Evolutionary conservation across 2,113 vertebrate genomes (phyloP), one percentile per base, ranked within the genome.

Genomic region (Acrocephalus arundinaceus): DNA sequence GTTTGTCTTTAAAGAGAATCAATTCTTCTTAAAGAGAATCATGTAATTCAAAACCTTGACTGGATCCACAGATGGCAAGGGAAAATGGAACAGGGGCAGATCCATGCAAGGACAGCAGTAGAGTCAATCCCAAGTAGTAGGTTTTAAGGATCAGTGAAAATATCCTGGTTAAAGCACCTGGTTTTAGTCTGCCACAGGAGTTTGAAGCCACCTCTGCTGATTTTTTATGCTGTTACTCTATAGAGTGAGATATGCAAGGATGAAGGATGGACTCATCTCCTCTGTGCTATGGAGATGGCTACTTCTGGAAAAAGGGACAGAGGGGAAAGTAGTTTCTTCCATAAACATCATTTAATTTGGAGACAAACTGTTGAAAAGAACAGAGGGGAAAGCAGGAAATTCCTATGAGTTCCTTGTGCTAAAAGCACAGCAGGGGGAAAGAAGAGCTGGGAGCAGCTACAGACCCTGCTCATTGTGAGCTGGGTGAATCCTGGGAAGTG

Each of bases 351-450:
- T 10, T 67, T 70, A n/a, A 25, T 57, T 17, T 59, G n/a, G 31
- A 84, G 51, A 57, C 11, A 68, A 62, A 52, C 12, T 27, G 22
- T 21, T 30, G 48, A 20, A 57, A 73, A 55, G 21, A 77, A 78
- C 2, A 5, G 41, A 37, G 14, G 27, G 28, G 10, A 43, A 79
- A 75, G 46, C 58, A 82, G 37, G n/a, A 31, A 58, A 68, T 16
- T 31, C 25, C 27, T 35, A 3, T 0, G 0, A 39, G 37, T 43
- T 54, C 15, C 31, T 46, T n/a, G 43, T 39, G 22, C 74, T 78
- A 51, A 58, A 52, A 52, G 45, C n/a, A 18, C 14, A 33, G 13
- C 62, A 54, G 13, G 21, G 16, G 31, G 5, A 57, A 74, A 41
- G 68, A 51, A 20, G 33, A 59, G 51, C 33, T 7, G 28, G 43